Percentiles rank a stretch among this genome's conserved stretches.
Evolutionary conservation across 2,888 invertebrate genomes (phyloP).

Genomic region (Galerucella nymphaeae): DNA sequence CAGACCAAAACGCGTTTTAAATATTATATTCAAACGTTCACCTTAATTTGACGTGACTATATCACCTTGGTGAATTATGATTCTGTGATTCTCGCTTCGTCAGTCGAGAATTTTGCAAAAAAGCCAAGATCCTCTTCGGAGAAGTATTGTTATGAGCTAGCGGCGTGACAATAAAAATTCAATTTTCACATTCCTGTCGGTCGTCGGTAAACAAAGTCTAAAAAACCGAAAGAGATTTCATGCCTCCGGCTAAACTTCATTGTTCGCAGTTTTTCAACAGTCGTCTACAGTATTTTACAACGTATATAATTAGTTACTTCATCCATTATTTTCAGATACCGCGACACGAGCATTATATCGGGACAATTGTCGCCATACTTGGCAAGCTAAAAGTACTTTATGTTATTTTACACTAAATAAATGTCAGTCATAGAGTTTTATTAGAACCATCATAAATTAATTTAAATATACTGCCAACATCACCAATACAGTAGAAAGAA

Average conservation of each 20-base stretch:
- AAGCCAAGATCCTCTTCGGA: conserved; percentile 38
- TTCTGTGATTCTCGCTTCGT: conserved; percentile 39
- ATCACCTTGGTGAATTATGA: conserved; percentile 43
- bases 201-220: conserved; percentile 49
- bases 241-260: conserved; percentile 49
- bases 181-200: conserved; percentile 61
- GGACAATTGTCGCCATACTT: no score
- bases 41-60: conserved; percentile 10
- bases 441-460: no score
- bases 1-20: no score
- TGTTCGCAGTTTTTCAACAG: conserved; percentile 54
- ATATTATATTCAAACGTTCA: neutral
- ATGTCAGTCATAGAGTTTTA: no score
- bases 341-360: conserved; percentile 32
- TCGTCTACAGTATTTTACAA: conserved; percentile 55
- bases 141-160: conserved; percentile 58
- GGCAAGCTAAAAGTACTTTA: no score
- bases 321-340: conserved; percentile 58
- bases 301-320: conserved; percentile 62
- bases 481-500: no score
- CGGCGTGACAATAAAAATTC: conserved; percentile 63
- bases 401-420: no score
- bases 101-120: conserved; percentile 37
- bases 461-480: no score
- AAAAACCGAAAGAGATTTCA: conserved; percentile 49